phyloP scores from a whole-genome alignment of 1,140 invertebrate species.

The Dendroctonus ponderosae region DNA sequence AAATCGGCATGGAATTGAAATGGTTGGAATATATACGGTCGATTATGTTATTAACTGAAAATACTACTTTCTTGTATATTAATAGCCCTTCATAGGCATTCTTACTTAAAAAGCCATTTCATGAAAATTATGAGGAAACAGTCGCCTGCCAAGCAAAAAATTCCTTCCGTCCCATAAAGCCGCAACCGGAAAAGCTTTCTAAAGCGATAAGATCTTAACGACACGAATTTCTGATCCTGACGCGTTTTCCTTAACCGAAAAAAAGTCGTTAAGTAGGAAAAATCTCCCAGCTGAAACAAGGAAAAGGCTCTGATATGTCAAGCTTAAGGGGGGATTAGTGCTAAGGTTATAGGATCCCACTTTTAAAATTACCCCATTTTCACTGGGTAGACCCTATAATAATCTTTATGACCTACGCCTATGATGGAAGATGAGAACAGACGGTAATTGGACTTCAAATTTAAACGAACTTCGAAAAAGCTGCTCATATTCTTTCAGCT shows the following conservation, averaged over 20 bases:
- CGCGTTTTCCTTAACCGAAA: slow-evolving; percentile 5
- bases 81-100: too few relatives aligned
- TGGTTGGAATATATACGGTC: too few relatives aligned
- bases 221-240: slow-evolving; percentile 11
- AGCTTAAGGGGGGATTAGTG: slow-evolving; percentile 7
- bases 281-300: slow-evolving; percentile 12
- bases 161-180: slow-evolving; percentile 8
- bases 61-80: too few relatives aligned
- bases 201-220: slow-evolving; percentile 24
- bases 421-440: too few relatives aligned
- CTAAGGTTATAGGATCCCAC: not conserved
- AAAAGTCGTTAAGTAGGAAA: slow-evolving; percentile 19
- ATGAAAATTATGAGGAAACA: not conserved
- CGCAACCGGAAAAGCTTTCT: slow-evolving; percentile 3
- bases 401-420: too few relatives aligned
- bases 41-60: too few relatives aligned
- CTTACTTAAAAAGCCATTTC: not conserved
- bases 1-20: too few relatives aligned
- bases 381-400: too few relatives aligned
- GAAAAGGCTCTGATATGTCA: slow-evolving; percentile 8
- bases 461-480: too few relatives aligned
- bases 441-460: too few relatives aligned
- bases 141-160: not conserved
- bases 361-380: slow-evolving; percentile 2
- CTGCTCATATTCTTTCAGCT: too few relatives aligned